Conservation (phyloP, 2,888 invertebrate species). For the Dynastes hyllus region DNA sequence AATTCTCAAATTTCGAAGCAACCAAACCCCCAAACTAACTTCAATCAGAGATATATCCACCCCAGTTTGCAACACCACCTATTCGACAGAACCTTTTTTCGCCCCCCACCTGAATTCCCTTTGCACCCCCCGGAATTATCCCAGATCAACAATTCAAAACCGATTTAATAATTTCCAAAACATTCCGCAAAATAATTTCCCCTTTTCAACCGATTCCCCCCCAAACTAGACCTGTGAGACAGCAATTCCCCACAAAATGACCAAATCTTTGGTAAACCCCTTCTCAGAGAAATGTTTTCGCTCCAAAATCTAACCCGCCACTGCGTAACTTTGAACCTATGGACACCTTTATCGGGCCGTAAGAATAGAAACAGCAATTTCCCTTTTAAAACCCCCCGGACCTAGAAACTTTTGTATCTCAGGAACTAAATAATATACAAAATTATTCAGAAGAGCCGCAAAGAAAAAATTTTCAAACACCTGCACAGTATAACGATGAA, state of each 20-base stretch:
- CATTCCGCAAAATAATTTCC: neutral
- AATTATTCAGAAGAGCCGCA: neutral
- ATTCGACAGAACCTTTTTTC: no score
- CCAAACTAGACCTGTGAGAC: constrained; percentile 12
- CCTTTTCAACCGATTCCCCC: constrained; percentile 9
- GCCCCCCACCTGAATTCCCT: no score
- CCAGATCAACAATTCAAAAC: no score
- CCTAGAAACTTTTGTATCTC: constrained; percentile 5
- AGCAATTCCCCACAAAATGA: neutral
- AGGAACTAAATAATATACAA: constrained; percentile 2
- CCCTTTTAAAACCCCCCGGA: neutral
- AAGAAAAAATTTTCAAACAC: neutral
- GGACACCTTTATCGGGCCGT: constrained; percentile 17
- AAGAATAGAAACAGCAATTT: neutral
- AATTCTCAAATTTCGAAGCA: neutral
- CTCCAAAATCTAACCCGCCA: neutral
- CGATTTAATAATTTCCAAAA: no score
- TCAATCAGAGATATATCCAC: neutral
- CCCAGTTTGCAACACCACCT: neutral
- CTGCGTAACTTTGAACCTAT: neutral
- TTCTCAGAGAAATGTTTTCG: neutral
- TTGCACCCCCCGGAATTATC: no score
- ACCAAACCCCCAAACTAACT: neutral
- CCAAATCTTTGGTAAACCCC: constrained; percentile 21
- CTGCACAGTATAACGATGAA: neutral